phyloP scores from a whole-genome alignment of 1,140 invertebrate species.

The Tigriopus japonicus region DNA sequence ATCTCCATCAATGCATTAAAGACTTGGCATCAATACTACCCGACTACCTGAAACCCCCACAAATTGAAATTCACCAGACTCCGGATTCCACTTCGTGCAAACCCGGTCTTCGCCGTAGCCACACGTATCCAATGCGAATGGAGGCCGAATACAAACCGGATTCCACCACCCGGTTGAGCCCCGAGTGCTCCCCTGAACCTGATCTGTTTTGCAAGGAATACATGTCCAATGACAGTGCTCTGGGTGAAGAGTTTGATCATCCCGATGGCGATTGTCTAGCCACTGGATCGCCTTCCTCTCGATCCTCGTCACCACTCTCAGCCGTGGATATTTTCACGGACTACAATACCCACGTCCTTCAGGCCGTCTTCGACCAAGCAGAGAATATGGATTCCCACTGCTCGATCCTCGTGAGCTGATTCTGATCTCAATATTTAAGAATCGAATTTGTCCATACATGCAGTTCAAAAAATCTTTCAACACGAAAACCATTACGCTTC shows the following conservation, averaged over 20 bases:
- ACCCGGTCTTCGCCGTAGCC: too few species aligned
- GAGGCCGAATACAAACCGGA: too few species aligned
- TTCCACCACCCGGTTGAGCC: too few species aligned
- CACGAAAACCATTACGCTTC: too few species aligned
- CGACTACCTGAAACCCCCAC: not conserved
- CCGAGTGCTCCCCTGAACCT: not conserved
- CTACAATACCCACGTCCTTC: not conserved
- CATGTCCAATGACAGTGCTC: not conserved
- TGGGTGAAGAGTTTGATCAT: not conserved
- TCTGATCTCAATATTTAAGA: too few species aligned
- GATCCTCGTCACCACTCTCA: constrained; percentile 3
- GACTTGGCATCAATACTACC: not conserved
- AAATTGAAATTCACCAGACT: not conserved
- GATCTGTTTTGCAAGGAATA: constrained; percentile 7
- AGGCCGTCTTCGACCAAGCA: not conserved
- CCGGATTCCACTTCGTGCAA: not conserved
- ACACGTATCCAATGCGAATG: too few species aligned
- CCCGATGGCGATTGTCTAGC: not conserved
- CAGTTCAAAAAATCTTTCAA: too few species aligned
- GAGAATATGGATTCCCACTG: not conserved
- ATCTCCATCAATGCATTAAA: not conserved
- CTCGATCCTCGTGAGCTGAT: not conserved
- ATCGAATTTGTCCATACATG: too few species aligned
- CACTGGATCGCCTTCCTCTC: not conserved
- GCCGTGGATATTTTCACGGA: constrained; percentile 13